Evolutionary conservation across 1,140 invertebrate genomes (phyloP).

Genomic region (Adelges cooleyi): DNA sequence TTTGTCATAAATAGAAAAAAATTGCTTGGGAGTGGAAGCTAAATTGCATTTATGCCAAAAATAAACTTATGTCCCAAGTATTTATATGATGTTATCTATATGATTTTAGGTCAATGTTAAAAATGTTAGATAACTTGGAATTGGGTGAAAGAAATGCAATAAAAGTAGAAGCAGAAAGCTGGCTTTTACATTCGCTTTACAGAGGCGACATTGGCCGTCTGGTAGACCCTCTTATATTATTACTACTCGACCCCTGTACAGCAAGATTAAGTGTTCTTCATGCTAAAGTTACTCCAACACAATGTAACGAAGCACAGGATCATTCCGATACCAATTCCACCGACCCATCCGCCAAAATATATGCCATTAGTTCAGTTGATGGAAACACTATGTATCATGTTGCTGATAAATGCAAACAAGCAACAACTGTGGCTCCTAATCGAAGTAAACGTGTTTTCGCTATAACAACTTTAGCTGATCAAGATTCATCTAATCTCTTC

Average conservation of each 20-base stretch:
- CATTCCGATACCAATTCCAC: conserved; percentile 1
- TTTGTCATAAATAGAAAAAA: too few species aligned
- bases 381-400: conserved; percentile 79
- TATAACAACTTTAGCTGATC: conserved; percentile 30
- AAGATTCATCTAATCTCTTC: conserved; percentile 23
- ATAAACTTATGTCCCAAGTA: too few species aligned
- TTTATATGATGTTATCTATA: too few species aligned
- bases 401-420: conserved; percentile 25
- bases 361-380: conserved; percentile 74
- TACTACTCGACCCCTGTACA: conserved; percentile 69
- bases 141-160: conserved; percentile 52
- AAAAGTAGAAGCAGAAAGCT: conserved; percentile 58
- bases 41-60: too few species aligned
- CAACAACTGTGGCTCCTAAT: not conserved
- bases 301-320: conserved; percentile 39
- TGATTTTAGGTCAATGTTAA: conserved; percentile 52
- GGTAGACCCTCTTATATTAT: conserved; percentile 64
- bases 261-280: conserved; percentile 75
- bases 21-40: too few species aligned
- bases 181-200: conserved; percentile 59
- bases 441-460: conserved; percentile 25
- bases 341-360: conserved; percentile 49
- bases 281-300: conserved; percentile 49
- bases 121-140: conserved; percentile 65
- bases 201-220: conserved; percentile 65